A percentile compares a stretch with the other conserved stretches of the same genome.
Conservation (phyloP, 2,888 invertebrate genomes). For the Halictus ligatus region DNA sequence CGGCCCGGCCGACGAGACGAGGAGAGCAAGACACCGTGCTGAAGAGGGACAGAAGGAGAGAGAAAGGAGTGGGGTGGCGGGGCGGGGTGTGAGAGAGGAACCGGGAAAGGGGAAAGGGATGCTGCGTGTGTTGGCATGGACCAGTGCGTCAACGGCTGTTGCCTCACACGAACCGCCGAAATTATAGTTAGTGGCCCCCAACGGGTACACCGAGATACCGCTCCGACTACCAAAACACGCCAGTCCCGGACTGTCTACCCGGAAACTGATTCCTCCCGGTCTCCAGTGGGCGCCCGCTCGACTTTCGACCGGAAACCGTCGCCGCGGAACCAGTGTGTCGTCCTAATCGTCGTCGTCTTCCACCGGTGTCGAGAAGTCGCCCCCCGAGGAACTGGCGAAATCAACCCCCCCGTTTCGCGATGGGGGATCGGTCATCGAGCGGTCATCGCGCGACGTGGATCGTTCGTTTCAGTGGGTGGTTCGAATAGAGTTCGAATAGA, state of each 20-base stretch:
- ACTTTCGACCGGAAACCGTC: background rate
- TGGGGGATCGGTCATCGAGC: background rate
- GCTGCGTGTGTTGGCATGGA: conserved; percentile 84
- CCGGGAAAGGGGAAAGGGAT: conserved; percentile 81
- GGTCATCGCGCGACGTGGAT: background rate
- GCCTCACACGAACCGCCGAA: conserved; percentile 84
- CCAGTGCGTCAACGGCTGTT: conserved; percentile 85
- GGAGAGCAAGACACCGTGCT: conserved; percentile 52
- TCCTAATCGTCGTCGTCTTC: background rate
- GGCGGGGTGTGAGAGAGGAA: conserved; percentile 74
- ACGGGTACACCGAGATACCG: conserved; percentile 72
- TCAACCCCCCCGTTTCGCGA: background rate
- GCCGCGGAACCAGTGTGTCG: background rate
- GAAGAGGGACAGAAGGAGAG: conserved; percentile 62
- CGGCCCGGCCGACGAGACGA: conserved; percentile 41
- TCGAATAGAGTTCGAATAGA: background rate
- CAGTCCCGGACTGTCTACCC: conserved; percentile 19
- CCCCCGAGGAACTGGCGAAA: background rate
- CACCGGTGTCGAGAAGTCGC: background rate
- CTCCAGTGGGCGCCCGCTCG: background rate
- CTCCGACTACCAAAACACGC: conserved; percentile 56
- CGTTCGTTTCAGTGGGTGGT: conserved; percentile 13
- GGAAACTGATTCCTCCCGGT: conserved; percentile 22
- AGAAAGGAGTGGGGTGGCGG: conserved; percentile 74
- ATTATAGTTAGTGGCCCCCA: conserved; percentile 82